These are phyloP conservation scores for Syngnathus scovelli DNA, from an alignment of 2,113 vertebrate species.

Conservation along the genomic window DNA sequence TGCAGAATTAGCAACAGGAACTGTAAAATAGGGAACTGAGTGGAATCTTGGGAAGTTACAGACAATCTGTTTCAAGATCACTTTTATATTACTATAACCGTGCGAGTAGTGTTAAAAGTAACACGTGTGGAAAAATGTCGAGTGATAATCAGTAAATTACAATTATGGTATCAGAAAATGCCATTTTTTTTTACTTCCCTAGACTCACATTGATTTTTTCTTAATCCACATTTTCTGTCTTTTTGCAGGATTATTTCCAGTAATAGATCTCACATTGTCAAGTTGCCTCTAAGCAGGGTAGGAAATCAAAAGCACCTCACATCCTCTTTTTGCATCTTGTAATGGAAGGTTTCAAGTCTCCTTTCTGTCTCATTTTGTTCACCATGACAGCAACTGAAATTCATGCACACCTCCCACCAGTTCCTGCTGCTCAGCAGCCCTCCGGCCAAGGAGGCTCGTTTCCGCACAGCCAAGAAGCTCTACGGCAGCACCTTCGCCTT, in stretches of 20 bases:
- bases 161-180: neutral
- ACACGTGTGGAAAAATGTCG: neutral
- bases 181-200: neutral
- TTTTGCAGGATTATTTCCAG: constrained; percentile 93
- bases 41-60: neutral
- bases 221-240: constrained; percentile 17
- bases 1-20: neutral
- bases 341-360: neutral
- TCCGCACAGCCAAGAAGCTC: constrained; percentile 97
- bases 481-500: constrained; percentile 99
- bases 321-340: neutral
- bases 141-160: neutral
- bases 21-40: neutral
- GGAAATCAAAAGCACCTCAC: constrained; percentile 41
- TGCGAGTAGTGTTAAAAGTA: neutral
- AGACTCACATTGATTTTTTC: neutral
- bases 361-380: constrained; percentile 10
- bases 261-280: constrained; percentile 98
- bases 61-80: neutral
- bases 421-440: constrained; percentile 99
- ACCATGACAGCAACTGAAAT: constrained; percentile 92
- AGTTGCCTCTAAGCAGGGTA: constrained; percentile 98
- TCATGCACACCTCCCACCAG: constrained; percentile 99
- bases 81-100: neutral
- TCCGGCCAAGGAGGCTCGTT: constrained; percentile 95